phyloP scores from a whole-genome alignment of 2,113 vertebrate species.

The Ornithorhynchus anatinus region DNA sequence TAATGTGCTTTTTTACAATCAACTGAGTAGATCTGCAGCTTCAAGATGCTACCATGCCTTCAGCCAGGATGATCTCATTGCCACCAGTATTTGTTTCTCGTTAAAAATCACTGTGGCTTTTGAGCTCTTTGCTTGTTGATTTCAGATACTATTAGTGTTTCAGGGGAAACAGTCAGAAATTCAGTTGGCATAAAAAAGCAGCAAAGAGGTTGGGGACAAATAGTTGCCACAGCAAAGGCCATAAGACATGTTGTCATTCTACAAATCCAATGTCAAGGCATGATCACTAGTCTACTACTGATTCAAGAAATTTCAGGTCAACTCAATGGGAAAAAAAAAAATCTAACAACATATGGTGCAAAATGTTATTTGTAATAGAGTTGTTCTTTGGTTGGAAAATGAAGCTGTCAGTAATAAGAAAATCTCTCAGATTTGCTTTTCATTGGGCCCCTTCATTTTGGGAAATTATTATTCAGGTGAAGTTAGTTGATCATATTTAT shows the following conservation, averaged over 20 bases:
- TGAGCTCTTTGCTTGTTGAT: conserved; percentile 11
- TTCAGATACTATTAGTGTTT: background rate
- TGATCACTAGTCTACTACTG: too few relatives aligned
- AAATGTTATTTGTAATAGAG: conserved; percentile 40
- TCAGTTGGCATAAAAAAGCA: background rate
- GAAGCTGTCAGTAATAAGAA: too few relatives aligned
- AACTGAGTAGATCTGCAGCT: background rate
- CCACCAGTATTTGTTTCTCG: conserved; percentile 23
- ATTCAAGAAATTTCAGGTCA: conserved; percentile 14
- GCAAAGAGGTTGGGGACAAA: background rate
- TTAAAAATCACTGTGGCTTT: background rate
- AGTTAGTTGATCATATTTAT: too few relatives aligned
- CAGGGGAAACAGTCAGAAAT: background rate
- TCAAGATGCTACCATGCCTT: conserved; percentile 15
- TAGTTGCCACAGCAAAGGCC: background rate
- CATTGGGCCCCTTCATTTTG: too few relatives aligned
- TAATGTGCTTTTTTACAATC: background rate
- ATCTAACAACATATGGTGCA: conserved; percentile 26
- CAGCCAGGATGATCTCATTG: background rate
- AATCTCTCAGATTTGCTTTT: too few relatives aligned
- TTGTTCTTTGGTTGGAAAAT: too few relatives aligned
- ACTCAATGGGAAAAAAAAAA: conserved; percentile 7
- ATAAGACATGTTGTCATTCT: background rate
- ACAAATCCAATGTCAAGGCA: too few relatives aligned
- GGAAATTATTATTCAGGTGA: too few relatives aligned